Conservation (phyloP, 2,888 invertebrate species). For the Crematogaster levior region DNA sequence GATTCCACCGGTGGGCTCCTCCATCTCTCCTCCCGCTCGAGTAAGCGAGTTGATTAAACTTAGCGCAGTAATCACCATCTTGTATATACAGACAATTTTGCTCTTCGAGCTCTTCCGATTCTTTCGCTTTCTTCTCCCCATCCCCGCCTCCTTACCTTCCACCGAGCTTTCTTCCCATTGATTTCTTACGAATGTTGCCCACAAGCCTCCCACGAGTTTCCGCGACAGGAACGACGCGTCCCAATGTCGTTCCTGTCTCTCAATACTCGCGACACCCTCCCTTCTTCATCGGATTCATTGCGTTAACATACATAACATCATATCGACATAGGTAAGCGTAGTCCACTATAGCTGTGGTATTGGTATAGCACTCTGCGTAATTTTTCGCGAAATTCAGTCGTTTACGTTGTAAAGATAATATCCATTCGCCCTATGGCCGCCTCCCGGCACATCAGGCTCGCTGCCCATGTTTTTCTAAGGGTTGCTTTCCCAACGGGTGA, state of each 20-base stretch:
- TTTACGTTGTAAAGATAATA: slow-evolving; percentile 63
- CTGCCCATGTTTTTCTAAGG: slow-evolving; percentile 71
- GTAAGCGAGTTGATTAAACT: slow-evolving; percentile 70
- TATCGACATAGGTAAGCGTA: slow-evolving; percentile 83
- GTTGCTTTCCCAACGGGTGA: slow-evolving; percentile 84
- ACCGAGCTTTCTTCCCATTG: background rate
- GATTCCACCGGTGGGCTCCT: slow-evolving; percentile 53
- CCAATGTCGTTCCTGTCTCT: background rate
- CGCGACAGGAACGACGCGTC: slow-evolving; percentile 5
- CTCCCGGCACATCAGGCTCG: slow-evolving; percentile 5
- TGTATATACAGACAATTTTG: slow-evolving; percentile 73
- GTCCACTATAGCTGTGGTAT: slow-evolving; percentile 79
- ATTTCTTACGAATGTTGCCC: slow-evolving; percentile 28
- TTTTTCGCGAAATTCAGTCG: slow-evolving; percentile 73
- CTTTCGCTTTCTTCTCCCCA: background rate
- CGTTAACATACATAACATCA: slow-evolving; percentile 79
- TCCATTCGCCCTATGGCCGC: slow-evolving; percentile 29
- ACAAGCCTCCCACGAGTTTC: slow-evolving; percentile 1
- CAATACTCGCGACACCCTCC: background rate
- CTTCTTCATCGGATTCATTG: slow-evolving; percentile 69
- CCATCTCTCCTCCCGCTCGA: slow-evolving; percentile 55
- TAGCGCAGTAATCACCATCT: slow-evolving; percentile 68
- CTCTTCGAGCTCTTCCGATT: slow-evolving; percentile 31
- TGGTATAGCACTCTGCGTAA: slow-evolving; percentile 75
- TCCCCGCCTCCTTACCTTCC: background rate